phyloP scores from a whole-genome alignment of 2,888 invertebrate genomes.

The Papilio demoleus region DNA sequence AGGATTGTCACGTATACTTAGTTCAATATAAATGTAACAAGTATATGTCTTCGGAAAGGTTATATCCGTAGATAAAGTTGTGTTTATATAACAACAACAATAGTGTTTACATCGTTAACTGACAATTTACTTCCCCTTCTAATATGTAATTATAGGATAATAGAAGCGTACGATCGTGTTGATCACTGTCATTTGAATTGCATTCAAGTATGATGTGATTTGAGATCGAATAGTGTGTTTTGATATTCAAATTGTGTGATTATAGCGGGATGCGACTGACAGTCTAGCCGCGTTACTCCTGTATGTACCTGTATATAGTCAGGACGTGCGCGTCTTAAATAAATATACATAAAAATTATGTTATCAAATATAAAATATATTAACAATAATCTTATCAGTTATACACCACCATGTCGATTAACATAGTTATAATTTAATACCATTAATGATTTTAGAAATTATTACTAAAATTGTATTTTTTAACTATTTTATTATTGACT shows the following conservation, averaged over 20 bases:
- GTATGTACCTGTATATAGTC: constrained; percentile 45
- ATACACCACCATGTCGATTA: too few species aligned
- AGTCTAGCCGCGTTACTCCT: constrained; percentile 44
- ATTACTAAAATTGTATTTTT: too few species aligned
- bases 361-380: neutral
- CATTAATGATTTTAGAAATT: too few species aligned
- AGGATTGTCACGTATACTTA: too few species aligned
- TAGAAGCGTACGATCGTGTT: constrained; percentile 48
- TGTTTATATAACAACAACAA: constrained; percentile 10
- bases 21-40: neutral
- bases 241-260: constrained; percentile 71
- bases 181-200: constrained; percentile 56
- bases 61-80: neutral
- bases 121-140: constrained; percentile 18
- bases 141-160: constrained; percentile 48
- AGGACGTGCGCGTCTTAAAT: neutral
- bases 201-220: constrained; percentile 58
- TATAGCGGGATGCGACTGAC: constrained; percentile 57
- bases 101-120: constrained; percentile 10
- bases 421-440: too few species aligned
- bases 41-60: neutral
- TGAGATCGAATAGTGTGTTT: constrained; percentile 59
- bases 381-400: neutral
- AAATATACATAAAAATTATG: constrained; percentile 2
- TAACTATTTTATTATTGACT: too few species aligned